Percentiles rank a stretch among this genome's conserved stretches.
These are phyloP conservation scores for Onchidella celtica DNA, from an alignment of 2,888 invertebrate genomes.

Conservation along the genomic window DNA sequence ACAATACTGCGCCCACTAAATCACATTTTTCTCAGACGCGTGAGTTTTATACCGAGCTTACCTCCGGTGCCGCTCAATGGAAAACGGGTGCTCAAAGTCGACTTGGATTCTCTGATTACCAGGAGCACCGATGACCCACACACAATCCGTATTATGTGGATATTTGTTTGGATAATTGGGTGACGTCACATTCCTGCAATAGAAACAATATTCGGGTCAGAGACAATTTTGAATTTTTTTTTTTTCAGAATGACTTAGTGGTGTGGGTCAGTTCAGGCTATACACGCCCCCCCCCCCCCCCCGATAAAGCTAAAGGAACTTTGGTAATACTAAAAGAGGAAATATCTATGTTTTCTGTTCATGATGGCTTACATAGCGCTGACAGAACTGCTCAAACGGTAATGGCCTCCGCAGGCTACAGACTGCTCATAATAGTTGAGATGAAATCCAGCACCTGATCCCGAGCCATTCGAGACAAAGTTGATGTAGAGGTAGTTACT, in stretches of 20 bases:
- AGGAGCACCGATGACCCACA: conserved; percentile 79
- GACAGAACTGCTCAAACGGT: neutral
- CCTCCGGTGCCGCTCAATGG: conserved; percentile 81
- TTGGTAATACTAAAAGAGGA: too few relatives aligned
- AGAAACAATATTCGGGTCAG: too few relatives aligned
- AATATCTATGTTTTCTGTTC: neutral
- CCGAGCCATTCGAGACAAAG: conserved; percentile 87
- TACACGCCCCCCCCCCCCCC: too few relatives aligned
- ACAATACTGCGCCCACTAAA: too few relatives aligned
- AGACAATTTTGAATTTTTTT: too few relatives aligned
- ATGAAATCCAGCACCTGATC: conserved; percentile 79
- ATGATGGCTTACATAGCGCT: conserved; percentile 5
- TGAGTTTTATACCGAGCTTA: too few relatives aligned
- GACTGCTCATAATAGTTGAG: conserved; percentile 78
- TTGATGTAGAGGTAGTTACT: conserved; percentile 93
- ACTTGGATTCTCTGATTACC: conserved; percentile 69
- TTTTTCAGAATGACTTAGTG: too few relatives aligned
- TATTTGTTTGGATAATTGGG: conserved; percentile 82
- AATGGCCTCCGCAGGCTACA: conserved; percentile 86
- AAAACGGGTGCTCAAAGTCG: conserved; percentile 89
- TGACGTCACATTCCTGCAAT: conserved; percentile 84
- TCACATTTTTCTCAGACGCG: too few relatives aligned
- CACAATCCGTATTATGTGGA: conserved; percentile 82
- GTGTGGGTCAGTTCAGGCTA: too few relatives aligned
- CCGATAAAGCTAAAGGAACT: too few relatives aligned